Evolutionary conservation across 2,888 invertebrate species (phyloP).

Genomic region (Drosophila infuscata): DNA sequence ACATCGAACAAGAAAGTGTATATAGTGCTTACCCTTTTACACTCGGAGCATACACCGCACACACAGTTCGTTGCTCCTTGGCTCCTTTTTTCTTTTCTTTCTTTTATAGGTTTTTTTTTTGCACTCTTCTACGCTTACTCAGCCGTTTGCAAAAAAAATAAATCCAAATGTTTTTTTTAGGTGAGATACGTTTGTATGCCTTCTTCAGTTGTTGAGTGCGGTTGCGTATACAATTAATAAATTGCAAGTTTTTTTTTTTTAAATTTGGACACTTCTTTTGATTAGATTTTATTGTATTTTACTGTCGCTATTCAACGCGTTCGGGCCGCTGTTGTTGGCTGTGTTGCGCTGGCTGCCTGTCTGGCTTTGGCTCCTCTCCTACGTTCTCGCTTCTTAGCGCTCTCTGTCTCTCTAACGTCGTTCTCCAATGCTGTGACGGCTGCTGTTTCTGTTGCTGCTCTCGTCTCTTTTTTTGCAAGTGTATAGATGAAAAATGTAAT

Average conservation of each 20-base stretch:
- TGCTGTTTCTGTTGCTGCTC: conserved; percentile 48
- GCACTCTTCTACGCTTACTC: conserved; percentile 76
- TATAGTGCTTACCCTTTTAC: conserved; percentile 77
- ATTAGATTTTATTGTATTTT: conserved; percentile 9
- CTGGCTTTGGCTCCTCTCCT: conserved; percentile 61
- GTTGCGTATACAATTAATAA: conserved; percentile 23
- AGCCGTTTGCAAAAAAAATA: conserved; percentile 63
- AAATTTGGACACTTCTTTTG: conserved; percentile 25
- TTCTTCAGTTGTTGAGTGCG: conserved; percentile 32
- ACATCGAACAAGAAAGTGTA: conserved; percentile 54
- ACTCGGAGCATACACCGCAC: conserved; percentile 70
- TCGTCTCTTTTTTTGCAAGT: conserved; percentile 70
- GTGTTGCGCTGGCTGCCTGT: conserved; percentile 71
- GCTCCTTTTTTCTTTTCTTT: conserved; percentile 72
- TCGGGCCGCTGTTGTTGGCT: conserved; percentile 63
- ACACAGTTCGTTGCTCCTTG: conserved; percentile 80
- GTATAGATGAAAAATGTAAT: conserved; percentile 75
- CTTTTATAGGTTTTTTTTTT: conserved; percentile 59
- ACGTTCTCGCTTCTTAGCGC: conserved; percentile 62
- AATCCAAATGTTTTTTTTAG: conserved; percentile 54
- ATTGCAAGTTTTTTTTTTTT: conserved; percentile 29
- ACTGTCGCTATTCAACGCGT: conserved; percentile 58
- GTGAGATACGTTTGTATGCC: conserved; percentile 40
- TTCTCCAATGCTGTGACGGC: conserved; percentile 55
- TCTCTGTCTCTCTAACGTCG: conserved; percentile 57